Percentiles rank a stretch among this genome's conserved stretches.
Conservation (phyloP, 1,140 invertebrate genomes). For the Venturia canescens region DNA sequence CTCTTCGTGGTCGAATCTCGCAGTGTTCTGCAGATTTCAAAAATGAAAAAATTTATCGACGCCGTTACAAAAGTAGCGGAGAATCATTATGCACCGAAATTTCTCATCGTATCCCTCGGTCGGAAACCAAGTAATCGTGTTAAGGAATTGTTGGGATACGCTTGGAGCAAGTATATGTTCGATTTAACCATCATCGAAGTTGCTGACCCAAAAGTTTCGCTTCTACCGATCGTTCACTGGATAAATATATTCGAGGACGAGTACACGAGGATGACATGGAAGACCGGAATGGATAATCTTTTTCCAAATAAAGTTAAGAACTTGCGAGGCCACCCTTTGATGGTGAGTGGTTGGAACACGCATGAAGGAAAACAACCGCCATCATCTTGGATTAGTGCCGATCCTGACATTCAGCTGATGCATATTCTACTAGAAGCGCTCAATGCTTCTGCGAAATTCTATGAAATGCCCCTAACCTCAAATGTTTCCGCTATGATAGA, state of each 20-base stretch:
- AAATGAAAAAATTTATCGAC: conserved; percentile 8
- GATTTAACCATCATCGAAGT: conserved; percentile 47
- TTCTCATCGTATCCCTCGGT: conserved; percentile 3
- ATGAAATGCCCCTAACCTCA: no score
- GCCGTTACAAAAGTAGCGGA: conserved; percentile 15
- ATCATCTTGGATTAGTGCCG: background rate
- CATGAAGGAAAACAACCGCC: conserved; percentile 28
- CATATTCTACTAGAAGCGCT: no score
- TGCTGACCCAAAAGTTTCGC: background rate
- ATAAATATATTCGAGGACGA: conserved; percentile 40
- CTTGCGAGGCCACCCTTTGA: conserved; percentile 42
- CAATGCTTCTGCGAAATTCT: no score
- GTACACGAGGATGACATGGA: conserved; percentile 11
- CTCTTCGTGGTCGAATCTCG: background rate
- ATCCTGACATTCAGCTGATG: conserved; percentile 17
- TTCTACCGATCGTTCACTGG: background rate
- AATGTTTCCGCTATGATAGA: no score
- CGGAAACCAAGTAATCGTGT: background rate
- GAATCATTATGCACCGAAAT: conserved; percentile 7
- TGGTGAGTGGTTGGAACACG: background rate
- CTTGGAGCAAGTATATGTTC: conserved; percentile 44
- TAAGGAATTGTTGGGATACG: conserved; percentile 38
- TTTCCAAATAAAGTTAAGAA: conserved; percentile 43
- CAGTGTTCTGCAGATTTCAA: background rate
- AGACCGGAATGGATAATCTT: background rate